These are phyloP conservation scores for Congeria kusceri DNA, from an alignment of 2,888 invertebrate genomes.

Conservation along the genomic window DNA sequence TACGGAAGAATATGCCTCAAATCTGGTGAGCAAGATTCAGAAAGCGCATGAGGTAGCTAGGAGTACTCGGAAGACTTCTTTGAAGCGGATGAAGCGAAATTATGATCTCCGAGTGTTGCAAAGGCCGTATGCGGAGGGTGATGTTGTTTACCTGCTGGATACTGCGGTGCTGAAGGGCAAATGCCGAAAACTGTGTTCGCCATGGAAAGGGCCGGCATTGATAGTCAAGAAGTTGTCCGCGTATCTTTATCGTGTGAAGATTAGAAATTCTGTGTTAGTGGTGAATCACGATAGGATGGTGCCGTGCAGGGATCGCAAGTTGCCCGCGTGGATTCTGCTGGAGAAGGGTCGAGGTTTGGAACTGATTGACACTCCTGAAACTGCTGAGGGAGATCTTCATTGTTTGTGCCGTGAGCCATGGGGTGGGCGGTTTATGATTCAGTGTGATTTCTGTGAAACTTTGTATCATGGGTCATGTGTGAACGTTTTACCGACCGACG, in stretches of 20 bases:
- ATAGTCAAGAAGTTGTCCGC: background rate
- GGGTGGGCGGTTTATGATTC: background rate
- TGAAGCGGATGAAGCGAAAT: background rate
- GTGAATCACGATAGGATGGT: background rate
- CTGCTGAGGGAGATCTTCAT: background rate
- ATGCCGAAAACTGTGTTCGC: background rate
- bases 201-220: conserved; percentile 1
- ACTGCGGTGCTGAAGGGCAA: background rate
- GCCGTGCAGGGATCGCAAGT: background rate
- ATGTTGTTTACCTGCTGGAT: background rate
- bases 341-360: too few relatives aligned
- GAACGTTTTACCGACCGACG: conserved; percentile 2
- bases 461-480: conserved; percentile 7
- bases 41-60: conserved; percentile 1
- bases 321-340: background rate
- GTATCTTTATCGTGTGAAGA: background rate
- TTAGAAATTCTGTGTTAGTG: background rate
- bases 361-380: background rate
- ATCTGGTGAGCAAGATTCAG: background rate
- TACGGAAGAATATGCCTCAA: background rate
- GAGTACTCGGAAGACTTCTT: background rate
- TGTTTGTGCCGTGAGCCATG: conserved; percentile 1
- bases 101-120: conserved; percentile 1
- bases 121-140: background rate
- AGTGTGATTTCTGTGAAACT: conserved; percentile 5